Conservation (phyloP, 2,888 invertebrate genomes). For the Rotaria magnacalcarata region DNA sequence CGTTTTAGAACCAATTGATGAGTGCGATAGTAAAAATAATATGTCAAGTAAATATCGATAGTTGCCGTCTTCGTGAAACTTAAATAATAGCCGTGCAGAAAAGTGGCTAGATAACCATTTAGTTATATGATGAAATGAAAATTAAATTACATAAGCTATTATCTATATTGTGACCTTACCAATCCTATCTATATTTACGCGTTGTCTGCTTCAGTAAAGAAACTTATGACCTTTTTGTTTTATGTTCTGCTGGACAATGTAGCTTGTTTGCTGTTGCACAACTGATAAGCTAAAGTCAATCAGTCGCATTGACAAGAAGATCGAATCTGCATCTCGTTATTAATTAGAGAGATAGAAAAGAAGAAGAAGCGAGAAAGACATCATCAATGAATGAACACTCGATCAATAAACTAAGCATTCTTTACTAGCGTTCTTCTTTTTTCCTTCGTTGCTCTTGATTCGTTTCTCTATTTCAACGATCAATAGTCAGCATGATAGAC, state of each 20-base stretch:
- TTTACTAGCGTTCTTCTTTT: not conserved
- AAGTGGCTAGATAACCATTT: not conserved
- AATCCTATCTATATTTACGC: not conserved
- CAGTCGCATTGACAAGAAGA: not conserved
- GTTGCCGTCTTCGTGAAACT: not conserved
- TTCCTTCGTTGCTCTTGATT: not conserved
- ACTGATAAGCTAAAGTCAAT: not conserved
- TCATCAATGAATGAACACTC: not conserved
- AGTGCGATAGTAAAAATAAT: not conserved
- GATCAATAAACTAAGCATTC: slow-evolving; percentile 6
- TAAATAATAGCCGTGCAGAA: not conserved
- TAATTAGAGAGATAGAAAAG: slow-evolving; percentile 6
- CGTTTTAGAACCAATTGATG: not conserved
- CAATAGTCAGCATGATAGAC: not conserved
- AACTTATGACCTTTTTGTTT: not conserved
- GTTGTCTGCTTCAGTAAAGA: not conserved
- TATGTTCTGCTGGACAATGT: not conserved
- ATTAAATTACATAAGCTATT: slow-evolving; percentile 22
- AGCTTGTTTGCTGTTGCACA: not conserved
- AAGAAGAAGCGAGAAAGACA: not conserved
- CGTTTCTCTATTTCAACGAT: not conserved
- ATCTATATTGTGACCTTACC: not conserved
- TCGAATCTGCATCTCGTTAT: slow-evolving; percentile 26
- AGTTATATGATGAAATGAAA: not conserved
- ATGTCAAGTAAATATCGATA: not conserved